Percentiles rank a stretch among this genome's conserved stretches.
phyloP scores from a whole-genome alignment of 2,888 invertebrate genomes.

The Lottia scabra region DNA sequence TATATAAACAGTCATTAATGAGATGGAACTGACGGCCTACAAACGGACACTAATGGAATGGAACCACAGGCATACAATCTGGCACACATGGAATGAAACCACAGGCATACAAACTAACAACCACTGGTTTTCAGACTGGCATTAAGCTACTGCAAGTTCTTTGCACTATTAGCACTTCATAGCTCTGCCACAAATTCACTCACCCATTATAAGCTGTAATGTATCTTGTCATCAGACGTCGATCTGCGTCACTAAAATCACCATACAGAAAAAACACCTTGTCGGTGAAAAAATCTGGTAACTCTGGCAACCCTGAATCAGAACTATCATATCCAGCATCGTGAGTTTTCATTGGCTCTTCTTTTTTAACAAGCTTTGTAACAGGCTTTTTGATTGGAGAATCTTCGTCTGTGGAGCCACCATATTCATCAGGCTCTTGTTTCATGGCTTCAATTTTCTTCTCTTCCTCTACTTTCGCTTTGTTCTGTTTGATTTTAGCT shows the following conservation, averaged over 20 bases:
- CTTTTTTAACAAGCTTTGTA: not conserved
- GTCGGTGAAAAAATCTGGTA: constrained; percentile 62
- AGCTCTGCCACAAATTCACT: not conserved
- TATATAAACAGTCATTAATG: too few relatives aligned
- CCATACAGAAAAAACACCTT: constrained; percentile 67
- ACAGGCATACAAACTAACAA: not conserved
- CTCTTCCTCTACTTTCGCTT: constrained; percentile 12
- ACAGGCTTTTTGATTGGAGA: constrained; percentile 25
- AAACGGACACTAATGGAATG: not conserved
- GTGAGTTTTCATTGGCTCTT: constrained; percentile 23
- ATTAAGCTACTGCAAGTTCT: too few relatives aligned
- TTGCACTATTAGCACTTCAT: too few relatives aligned
- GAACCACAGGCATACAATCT: not conserved
- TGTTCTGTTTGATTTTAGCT: constrained; percentile 22
- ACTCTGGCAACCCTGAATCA: constrained; percentile 57
- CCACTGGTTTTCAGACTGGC: too few relatives aligned
- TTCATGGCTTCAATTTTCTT: constrained; percentile 12
- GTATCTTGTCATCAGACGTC: constrained; percentile 53
- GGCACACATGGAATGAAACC: not conserved
- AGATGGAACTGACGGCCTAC: too few relatives aligned
- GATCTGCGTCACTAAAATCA: constrained; percentile 46
- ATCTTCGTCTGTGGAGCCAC: constrained; percentile 61
- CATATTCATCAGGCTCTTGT: constrained; percentile 44
- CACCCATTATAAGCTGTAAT: constrained; percentile 77
- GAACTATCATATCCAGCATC: constrained; percentile 27